Evolutionary conservation across 2,888 invertebrate species (phyloP).

Genomic region (Aquatica leii): DNA sequence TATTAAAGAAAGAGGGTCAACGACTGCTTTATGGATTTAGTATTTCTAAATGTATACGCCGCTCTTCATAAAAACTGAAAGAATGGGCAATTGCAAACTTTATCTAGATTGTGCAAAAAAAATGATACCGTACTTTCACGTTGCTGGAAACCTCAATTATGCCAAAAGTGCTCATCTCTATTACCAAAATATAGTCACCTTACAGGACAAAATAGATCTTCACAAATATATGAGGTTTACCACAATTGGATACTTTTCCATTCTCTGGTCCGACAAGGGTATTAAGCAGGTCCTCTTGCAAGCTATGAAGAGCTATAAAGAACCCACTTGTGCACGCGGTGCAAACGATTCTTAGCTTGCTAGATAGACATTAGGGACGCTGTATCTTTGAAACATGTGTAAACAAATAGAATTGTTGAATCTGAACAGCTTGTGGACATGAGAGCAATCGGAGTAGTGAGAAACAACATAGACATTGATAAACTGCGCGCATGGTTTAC

Average conservation of each 20-base stretch:
- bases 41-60: slow-evolving; percentile 47
- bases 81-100: slow-evolving; percentile 25
- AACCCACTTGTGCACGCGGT: background rate
- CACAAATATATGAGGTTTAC: slow-evolving; percentile 41
- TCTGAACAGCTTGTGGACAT: background rate
- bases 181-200: slow-evolving; percentile 51
- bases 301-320: too few relatives aligned
- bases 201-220: slow-evolving; percentile 39
- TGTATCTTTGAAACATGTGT: background rate
- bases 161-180: slow-evolving; percentile 49
- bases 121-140: slow-evolving; percentile 46
- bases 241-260: slow-evolving; percentile 12
- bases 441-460: background rate
- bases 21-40: too few relatives aligned
- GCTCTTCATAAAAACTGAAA: slow-evolving; percentile 48
- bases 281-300: too few relatives aligned
- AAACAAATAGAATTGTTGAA: background rate
- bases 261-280: too few relatives aligned
- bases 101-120: slow-evolving; percentile 16
- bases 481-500: too few relatives aligned
- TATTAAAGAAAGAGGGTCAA: slow-evolving; percentile 41
- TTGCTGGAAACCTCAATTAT: too few relatives aligned
- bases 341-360: background rate
- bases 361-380: background rate
- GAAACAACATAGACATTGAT: too few relatives aligned